These are phyloP conservation scores for Cephus spinipes DNA, from an alignment of 2,888 invertebrate species.

Conservation along the genomic window DNA sequence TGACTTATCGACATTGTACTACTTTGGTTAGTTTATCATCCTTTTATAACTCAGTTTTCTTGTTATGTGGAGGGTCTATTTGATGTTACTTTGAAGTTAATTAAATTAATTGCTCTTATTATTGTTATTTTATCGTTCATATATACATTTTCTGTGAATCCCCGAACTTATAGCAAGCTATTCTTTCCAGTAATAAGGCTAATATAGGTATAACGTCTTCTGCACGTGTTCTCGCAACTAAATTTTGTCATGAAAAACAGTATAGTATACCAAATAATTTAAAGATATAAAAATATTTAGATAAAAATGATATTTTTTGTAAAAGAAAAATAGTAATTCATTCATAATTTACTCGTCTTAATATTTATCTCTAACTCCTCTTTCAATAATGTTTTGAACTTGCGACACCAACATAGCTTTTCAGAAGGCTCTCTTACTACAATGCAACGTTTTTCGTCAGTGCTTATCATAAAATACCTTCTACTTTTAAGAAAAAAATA, in stretches of 20 bases:
- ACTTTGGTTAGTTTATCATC: neutral
- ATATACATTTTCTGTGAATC: too few relatives aligned
- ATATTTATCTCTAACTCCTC: neutral
- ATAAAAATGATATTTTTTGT: neutral
- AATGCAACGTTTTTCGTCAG: neutral
- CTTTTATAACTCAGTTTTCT: neutral
- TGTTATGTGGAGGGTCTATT: neutral
- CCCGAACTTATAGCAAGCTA: too few relatives aligned
- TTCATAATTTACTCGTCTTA: neutral
- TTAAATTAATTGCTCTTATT: neutral
- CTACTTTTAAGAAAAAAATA: too few relatives aligned
- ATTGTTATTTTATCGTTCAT: neutral
- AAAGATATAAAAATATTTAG: neutral
- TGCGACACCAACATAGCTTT: neutral
- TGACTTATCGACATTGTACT: neutral
- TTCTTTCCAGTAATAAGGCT: neutral
- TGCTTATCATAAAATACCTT: too few relatives aligned
- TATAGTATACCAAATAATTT: neutral
- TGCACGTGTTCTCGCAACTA: neutral
- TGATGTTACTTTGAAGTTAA: neutral
- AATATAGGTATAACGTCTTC: neutral
- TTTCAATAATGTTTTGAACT: neutral
- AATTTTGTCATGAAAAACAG: neutral
- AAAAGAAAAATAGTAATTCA: neutral
- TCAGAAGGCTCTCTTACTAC: neutral